Percentiles rank a stretch among this genome's conserved stretches.
phyloP scores from a whole-genome alignment of 2,797 vertebrate genomes.

The Gallinago solitaria region DNA sequence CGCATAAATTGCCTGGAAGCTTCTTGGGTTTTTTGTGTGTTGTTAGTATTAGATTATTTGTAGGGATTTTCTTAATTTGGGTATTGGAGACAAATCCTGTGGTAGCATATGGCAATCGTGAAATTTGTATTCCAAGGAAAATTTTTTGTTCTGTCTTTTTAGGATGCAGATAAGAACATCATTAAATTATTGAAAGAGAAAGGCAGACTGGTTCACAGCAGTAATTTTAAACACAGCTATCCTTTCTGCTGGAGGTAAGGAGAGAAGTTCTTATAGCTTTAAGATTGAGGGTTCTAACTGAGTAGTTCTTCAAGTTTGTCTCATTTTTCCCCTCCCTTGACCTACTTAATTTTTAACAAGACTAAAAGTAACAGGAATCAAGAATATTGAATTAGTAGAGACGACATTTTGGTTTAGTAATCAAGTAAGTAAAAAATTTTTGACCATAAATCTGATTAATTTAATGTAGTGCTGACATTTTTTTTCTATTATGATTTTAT shows the following conservation, averaged over 20 bases:
- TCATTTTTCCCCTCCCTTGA: background rate
- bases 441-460: background rate
- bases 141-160: constrained; percentile 23
- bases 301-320: background rate
- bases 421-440: background rate
- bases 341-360: background rate
- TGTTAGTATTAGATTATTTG: background rate
- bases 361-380: background rate
- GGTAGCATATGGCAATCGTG: background rate
- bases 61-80: background rate
- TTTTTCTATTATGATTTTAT: background rate
- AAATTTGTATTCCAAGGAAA: background rate
- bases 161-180: constrained; percentile 98
- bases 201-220: constrained; percentile 85
- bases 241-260: constrained; percentile 98
- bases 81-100: background rate
- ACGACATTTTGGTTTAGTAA: background rate
- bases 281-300: background rate
- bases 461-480: background rate
- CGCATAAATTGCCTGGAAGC: background rate
- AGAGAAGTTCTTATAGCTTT: background rate
- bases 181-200: constrained; percentile 91
- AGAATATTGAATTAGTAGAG: background rate
- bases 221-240: constrained; percentile 90
- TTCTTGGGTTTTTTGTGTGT: background rate